Percentiles rank a stretch among this genome's conserved stretches.
Conservation (phyloP, 2,888 invertebrate genomes). For the Nesidiocoris tenuis region DNA sequence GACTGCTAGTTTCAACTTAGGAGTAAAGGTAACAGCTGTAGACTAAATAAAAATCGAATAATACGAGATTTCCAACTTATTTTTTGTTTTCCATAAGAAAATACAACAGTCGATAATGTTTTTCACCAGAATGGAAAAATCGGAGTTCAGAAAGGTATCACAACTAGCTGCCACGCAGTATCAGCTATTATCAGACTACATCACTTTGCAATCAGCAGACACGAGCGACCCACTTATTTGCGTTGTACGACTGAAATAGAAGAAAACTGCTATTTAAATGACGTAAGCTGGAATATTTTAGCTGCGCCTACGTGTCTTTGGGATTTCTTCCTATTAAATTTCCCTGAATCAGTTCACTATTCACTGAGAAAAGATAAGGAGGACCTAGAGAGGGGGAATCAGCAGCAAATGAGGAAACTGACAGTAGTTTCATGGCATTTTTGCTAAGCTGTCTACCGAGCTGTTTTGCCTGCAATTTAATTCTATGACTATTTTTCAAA, state of each 20-base stretch:
- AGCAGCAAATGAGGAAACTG: no score
- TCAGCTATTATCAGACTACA: conserved; percentile 15
- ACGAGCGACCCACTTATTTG: not conserved
- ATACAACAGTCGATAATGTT: not conserved
- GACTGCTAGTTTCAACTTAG: not conserved
- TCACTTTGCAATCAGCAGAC: not conserved
- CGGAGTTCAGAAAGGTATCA: not conserved
- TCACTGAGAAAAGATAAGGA: no score
- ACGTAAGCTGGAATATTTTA: no score
- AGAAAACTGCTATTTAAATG: no score
- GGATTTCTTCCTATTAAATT: not conserved
- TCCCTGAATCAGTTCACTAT: no score
- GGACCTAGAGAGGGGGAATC: no score
- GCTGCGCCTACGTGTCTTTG: no score
- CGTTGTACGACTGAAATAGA: conserved; percentile 25
- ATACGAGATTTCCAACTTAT: not conserved
- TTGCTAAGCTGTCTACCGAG: no score
- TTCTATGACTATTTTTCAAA: no score
- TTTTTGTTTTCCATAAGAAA: not conserved
- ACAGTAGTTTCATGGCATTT: no score
- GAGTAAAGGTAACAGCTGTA: not conserved
- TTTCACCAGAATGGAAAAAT: not conserved
- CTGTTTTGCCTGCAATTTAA: no score
- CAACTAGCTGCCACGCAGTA: not conserved
- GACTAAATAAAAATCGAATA: not conserved